A percentile compares a stretch with the other conserved stretches of the same genome.
Evolutionary conservation across 2,113 vertebrate genomes (phyloP).

Genomic region (Tragelaphus imberbis): DNA sequence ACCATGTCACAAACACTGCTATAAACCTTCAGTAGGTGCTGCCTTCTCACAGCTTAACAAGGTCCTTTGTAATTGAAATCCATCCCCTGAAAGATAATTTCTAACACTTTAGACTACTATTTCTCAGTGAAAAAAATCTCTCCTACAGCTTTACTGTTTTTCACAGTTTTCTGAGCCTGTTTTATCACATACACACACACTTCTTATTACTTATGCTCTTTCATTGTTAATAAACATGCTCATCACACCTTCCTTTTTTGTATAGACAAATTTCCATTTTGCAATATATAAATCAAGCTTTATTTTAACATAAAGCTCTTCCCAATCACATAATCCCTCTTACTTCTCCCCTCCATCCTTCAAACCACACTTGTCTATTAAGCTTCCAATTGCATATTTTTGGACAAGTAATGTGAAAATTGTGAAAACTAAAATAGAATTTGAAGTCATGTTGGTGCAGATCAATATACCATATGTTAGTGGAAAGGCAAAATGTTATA

Average conservation of each 20-base stretch:
- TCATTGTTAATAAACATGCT: neutral
- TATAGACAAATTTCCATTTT: neutral
- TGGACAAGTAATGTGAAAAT: conserved; percentile 37
- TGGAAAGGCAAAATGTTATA: neutral
- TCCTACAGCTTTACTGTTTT: neutral
- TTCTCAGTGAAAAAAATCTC: neutral
- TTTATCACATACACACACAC: neutral
- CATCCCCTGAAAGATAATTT: neutral
- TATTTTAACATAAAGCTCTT: neutral
- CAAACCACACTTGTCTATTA: conserved; percentile 11
- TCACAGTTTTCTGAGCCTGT: neutral
- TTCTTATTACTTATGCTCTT: neutral
- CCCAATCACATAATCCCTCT: neutral
- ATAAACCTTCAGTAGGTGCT: neutral
- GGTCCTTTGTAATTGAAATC: neutral
- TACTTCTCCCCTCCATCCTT: neutral
- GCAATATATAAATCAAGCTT: neutral
- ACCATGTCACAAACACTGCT: neutral
- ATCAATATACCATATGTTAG: conserved; percentile 43
- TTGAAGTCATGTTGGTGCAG: conserved; percentile 24
- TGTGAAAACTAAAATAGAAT: conserved; percentile 44
- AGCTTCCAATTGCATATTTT: conserved; percentile 31
- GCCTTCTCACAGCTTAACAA: neutral
- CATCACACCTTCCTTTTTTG: neutral
- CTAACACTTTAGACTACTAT: neutral